phyloP scores from a whole-genome alignment of 1,140 invertebrate genomes.

The Chironomus tepperi region DNA sequence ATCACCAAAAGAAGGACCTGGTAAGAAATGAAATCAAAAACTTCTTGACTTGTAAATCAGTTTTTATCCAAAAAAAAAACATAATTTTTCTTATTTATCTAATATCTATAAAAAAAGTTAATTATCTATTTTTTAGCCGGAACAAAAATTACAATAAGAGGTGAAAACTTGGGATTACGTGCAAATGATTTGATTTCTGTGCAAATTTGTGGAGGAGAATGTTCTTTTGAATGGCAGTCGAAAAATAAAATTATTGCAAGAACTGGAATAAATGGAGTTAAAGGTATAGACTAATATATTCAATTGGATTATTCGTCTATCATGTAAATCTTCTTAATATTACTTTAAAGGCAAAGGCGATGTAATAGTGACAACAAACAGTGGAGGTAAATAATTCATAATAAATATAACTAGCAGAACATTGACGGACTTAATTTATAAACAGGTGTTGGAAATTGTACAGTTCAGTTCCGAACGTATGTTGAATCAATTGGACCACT shows the following conservation, averaged over 20 bases:
- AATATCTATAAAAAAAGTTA: too few species aligned
- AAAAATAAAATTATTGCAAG: conserved; percentile 94
- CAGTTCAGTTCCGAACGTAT: conserved; percentile 88
- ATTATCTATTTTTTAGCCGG: conserved; percentile 57
- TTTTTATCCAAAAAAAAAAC: too few species aligned
- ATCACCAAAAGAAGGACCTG: conserved; percentile 92
- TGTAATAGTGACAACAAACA: conserved; percentile 85
- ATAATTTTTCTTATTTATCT: too few species aligned
- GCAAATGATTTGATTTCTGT: conserved; percentile 77
- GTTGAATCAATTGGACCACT: conserved; percentile 84
- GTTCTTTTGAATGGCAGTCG: conserved; percentile 97
- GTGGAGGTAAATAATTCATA: conserved; percentile 58
- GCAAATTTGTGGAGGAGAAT: conserved; percentile 91
- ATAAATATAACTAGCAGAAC: too few species aligned
- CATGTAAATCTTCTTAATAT: too few species aligned
- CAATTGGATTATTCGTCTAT: too few species aligned
- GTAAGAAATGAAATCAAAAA: background rate
- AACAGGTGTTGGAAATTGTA: conserved; percentile 67
- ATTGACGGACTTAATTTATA: too few species aligned
- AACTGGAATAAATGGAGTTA: conserved; percentile 69
- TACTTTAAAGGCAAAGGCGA: conserved; percentile 58
- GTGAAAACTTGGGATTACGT: conserved; percentile 86
- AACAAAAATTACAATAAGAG: conserved; percentile 89
- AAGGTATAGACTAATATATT: too few species aligned
- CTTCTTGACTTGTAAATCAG: too few species aligned